phyloP scores from a whole-genome alignment of 1,140 invertebrate genomes.

The Geopemphigus sp. region DNA sequence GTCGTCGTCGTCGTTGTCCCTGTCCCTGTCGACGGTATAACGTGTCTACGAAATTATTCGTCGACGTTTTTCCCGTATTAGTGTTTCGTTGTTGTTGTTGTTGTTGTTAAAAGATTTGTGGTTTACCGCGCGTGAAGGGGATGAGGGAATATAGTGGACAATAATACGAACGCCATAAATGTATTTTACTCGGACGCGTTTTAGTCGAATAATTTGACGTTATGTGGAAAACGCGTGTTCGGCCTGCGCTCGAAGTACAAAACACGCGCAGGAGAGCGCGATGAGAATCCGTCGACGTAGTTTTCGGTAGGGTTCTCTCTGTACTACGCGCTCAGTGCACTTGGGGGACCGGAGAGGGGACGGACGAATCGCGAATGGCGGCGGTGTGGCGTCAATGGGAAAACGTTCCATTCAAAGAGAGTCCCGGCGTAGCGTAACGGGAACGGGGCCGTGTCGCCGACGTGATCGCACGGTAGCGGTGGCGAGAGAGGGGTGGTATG shows the following conservation, averaged over 20 bases:
- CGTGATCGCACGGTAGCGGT: neutral
- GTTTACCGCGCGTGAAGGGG: no score
- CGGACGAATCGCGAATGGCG: neutral
- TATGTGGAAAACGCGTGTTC: conserved; percentile 13
- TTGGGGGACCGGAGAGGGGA: no score
- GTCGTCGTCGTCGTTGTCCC: neutral
- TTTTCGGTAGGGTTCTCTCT: no score
- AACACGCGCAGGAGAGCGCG: neutral
- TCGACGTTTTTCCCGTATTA: neutral
- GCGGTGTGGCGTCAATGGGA: conserved; percentile 38
- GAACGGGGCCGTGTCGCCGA: neutral
- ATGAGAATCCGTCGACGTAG: neutral
- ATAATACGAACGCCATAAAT: no score
- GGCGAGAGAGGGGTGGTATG: neutral
- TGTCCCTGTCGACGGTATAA: neutral
- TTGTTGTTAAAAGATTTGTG: neutral
- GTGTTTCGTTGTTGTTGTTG: neutral
- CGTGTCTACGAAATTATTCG: neutral
- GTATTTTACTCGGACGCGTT: no score
- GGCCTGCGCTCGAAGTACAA: neutral
- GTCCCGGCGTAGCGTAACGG: conserved; percentile 25
- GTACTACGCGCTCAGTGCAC: no score
- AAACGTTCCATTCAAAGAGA: conserved; percentile 43
- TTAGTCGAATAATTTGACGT: no score
- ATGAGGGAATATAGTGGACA: no score